These are phyloP conservation scores for Tetheella fluctuosa DNA, from an alignment of 2,888 invertebrate species.

Conservation along the genomic window DNA sequence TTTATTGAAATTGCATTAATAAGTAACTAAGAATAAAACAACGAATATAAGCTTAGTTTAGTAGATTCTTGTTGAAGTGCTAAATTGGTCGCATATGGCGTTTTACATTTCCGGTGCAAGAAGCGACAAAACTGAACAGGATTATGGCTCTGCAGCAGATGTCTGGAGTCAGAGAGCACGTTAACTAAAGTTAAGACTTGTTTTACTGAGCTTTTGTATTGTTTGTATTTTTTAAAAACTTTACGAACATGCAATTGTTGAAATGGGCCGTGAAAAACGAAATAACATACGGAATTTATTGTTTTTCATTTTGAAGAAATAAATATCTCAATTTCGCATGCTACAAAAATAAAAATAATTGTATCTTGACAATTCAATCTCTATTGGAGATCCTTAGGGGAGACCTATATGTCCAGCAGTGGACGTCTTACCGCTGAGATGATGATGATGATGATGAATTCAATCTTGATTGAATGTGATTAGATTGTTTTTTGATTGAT, in stretches of 20 bases:
- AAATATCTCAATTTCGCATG: no score
- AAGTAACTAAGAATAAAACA: background rate
- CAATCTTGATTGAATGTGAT: no score
- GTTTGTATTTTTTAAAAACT: conserved; percentile 17
- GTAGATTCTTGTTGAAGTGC: background rate
- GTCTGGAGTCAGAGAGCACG: conserved; percentile 27
- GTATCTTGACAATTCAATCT: no score
- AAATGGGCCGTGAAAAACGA: no score
- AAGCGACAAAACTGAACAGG: conserved; percentile 32
- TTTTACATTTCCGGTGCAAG: conserved; percentile 19
- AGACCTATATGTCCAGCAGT: no score
- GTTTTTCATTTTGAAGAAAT: no score
- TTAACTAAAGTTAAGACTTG: conserved; percentile 25
- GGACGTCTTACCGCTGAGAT: no score
- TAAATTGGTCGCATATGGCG: conserved; percentile 14
- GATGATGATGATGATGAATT: no score
- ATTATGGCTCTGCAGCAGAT: conserved; percentile 33
- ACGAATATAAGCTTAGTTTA: background rate
- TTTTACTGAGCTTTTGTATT: conserved; percentile 24
- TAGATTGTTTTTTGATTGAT: no score
- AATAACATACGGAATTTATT: background rate
- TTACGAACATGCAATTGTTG: no score
- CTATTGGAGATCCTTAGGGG: no score
- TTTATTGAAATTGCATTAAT: background rate
- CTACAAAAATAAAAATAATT: no score